These are phyloP conservation scores for Caerostris extrusa DNA, from an alignment of 1,140 invertebrate genomes.

Conservation along the genomic window DNA sequence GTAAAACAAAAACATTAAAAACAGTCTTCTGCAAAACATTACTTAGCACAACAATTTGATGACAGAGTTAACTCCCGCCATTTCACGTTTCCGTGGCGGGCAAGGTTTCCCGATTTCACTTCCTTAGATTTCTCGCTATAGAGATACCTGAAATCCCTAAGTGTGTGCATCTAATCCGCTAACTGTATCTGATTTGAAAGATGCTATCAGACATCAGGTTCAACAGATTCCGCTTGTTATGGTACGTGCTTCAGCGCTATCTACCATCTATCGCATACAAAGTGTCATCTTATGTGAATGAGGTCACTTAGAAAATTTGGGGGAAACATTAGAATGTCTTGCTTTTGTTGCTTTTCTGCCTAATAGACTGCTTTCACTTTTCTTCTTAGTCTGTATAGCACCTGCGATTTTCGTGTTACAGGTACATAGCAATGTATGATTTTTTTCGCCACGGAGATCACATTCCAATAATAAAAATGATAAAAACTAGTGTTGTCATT, in stretches of 20 bases:
- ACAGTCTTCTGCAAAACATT: no score
- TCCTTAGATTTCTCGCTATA: background rate
- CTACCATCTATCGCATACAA: background rate
- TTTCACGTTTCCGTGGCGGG: background rate
- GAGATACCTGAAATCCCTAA: background rate
- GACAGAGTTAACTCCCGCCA: no score
- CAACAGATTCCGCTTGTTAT: background rate
- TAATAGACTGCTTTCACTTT: no score
- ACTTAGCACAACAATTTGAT: no score
- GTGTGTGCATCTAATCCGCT: background rate
- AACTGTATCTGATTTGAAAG: background rate
- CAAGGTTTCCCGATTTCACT: conserved; percentile 37
- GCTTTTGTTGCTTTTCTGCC: no score
- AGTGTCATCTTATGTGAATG: background rate
- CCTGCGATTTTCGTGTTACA: no score
- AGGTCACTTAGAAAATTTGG: background rate
- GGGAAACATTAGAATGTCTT: no score
- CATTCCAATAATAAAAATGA: no score
- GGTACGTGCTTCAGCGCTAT: background rate
- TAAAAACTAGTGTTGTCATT: no score
- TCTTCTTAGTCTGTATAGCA: no score
- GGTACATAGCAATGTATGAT: no score
- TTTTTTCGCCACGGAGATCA: no score
- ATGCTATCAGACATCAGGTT: background rate
- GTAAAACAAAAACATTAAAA: background rate